Conservation (phyloP, 2,888 invertebrate species). For the Gnatocerus cornutus region DNA sequence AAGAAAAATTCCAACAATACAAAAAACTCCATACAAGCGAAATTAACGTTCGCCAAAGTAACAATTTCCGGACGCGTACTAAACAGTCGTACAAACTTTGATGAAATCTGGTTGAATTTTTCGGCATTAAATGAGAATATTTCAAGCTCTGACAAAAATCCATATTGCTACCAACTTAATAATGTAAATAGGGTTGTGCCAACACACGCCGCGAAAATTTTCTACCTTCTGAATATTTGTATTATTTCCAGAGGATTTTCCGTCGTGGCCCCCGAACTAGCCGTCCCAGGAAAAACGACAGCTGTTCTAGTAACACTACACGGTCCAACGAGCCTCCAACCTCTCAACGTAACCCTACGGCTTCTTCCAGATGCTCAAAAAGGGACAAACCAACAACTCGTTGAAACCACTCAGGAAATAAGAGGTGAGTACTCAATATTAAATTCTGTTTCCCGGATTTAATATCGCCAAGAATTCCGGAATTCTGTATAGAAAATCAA, state of each 20-base stretch:
- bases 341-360: constrained; percentile 76
- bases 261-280: constrained; percentile 79
- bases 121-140: too few relatives aligned
- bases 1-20: too few relatives aligned
- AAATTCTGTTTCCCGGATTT: constrained; percentile 42
- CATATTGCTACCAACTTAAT: too few relatives aligned
- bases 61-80: too few relatives aligned
- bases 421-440: constrained; percentile 61
- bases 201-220: too few relatives aligned
- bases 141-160: too few relatives aligned
- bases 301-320: constrained; percentile 79
- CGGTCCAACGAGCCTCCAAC: constrained; percentile 71
- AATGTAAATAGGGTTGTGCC: too few relatives aligned
- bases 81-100: too few relatives aligned
- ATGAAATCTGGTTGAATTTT: too few relatives aligned
- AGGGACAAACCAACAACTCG: constrained; percentile 56
- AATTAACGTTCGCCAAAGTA: too few relatives aligned
- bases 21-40: too few relatives aligned
- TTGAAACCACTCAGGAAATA: constrained; percentile 67
- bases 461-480: constrained; percentile 31
- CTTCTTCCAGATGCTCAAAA: constrained; percentile 65
- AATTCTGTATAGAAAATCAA: constrained; percentile 22
- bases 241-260: constrained; percentile 75
- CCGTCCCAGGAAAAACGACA: constrained; percentile 79
- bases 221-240: too few relatives aligned